Conservation (phyloP, 1,140 invertebrate species). For the Penaeus japonicus region DNA sequence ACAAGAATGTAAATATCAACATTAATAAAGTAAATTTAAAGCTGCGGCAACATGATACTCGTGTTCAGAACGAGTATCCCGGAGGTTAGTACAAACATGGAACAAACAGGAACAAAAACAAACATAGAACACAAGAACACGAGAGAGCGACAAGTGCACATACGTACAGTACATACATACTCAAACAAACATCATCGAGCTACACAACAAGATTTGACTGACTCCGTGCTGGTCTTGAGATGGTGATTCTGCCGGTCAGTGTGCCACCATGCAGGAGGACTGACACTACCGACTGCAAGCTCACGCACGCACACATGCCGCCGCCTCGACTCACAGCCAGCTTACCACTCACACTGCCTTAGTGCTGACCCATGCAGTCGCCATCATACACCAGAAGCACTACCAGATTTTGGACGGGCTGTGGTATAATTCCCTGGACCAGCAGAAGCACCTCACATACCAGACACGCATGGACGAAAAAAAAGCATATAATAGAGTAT, state of each 20-base stretch:
- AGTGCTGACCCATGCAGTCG: too few relatives aligned
- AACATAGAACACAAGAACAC: conserved; percentile 41
- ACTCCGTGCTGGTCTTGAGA: background rate
- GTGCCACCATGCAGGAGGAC: too few relatives aligned
- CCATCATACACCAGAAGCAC: too few relatives aligned
- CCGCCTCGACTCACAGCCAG: too few relatives aligned
- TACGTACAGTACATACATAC: conserved; percentile 26
- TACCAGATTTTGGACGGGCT: background rate
- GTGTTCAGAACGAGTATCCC: conserved; percentile 22
- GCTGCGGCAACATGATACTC: conserved; percentile 45
- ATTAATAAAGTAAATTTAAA: conserved; percentile 50
- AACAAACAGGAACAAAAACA: conserved; percentile 26
- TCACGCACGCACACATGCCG: too few relatives aligned
- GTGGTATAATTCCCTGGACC: background rate
- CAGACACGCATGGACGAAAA: conserved; percentile 43
- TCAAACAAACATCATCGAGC: conserved; percentile 35
- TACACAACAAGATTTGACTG: conserved; percentile 36
- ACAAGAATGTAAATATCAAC: conserved; percentile 50
- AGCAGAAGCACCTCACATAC: conserved; percentile 31
- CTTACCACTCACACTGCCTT: too few relatives aligned
- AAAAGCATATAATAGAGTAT: conserved; percentile 44
- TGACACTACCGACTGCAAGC: too few relatives aligned
- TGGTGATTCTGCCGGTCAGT: conserved; percentile 6
- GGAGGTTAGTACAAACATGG: conserved; percentile 43
- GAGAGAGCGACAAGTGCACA: conserved; percentile 41